Conservation (phyloP, 2,113 vertebrate genomes). For the Platanista minor region DNA sequence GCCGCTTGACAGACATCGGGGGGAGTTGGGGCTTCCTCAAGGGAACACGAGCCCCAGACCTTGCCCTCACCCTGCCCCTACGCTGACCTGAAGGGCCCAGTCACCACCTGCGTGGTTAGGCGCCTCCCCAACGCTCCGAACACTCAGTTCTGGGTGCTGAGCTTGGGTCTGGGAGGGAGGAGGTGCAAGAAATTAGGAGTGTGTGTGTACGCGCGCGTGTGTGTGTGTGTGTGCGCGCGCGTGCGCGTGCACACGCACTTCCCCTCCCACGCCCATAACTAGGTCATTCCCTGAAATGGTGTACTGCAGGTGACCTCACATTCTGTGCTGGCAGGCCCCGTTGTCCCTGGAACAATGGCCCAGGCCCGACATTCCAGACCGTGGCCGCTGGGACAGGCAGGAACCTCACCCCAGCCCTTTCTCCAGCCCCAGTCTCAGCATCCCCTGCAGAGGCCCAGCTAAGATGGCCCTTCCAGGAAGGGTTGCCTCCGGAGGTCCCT, state of each 20-base stretch:
- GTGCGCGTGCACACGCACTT: accelerated
- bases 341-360: background rate
- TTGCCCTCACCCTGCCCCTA: background rate
- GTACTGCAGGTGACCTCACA: background rate
- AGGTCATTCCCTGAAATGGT: background rate
- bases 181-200: too few relatives aligned
- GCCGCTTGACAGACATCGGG: background rate
- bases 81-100: background rate
- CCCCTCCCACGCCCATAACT: background rate
- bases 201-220: accelerated
- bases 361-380: accelerated
- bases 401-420: background rate
- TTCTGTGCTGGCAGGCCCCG: background rate
- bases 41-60: too few relatives aligned
- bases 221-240: accelerated
- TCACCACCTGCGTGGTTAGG: accelerated
- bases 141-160: background rate
- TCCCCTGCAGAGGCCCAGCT: background rate
- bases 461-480: background rate
- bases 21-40: background rate
- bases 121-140: background rate
- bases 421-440: background rate
- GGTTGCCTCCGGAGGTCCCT: background rate
- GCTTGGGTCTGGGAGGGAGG: background rate
- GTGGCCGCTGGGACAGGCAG: accelerated